phyloP scores from a whole-genome alignment of 1,140 invertebrate species.

The Acromyrmex echinatior region DNA sequence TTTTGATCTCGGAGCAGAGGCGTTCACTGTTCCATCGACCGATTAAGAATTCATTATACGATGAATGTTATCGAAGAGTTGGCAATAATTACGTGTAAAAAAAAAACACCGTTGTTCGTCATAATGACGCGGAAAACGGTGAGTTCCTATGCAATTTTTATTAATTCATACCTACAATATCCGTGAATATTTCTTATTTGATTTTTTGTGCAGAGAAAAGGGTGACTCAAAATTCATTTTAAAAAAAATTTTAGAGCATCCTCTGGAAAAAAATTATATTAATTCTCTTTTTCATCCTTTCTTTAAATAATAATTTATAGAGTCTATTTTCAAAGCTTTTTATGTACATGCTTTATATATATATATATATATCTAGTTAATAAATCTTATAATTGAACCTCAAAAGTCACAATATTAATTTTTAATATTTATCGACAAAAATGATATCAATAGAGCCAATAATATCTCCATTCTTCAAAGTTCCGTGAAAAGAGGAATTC shows the following conservation, averaged over 20 bases:
- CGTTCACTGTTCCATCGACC: background rate
- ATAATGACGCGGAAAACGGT: background rate
- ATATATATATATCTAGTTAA: too few species aligned
- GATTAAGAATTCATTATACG: background rate
- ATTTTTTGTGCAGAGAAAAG: background rate
- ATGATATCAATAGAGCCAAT: background rate
- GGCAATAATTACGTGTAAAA: constrained; percentile 42
- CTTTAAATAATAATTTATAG: background rate
- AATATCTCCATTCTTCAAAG: background rate
- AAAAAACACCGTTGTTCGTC: background rate
- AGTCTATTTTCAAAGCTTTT: background rate
- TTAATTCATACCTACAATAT: background rate
- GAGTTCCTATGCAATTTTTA: background rate
- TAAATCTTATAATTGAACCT: too few species aligned
- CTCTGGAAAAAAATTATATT: background rate
- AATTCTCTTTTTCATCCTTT: background rate
- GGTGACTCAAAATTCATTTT: background rate
- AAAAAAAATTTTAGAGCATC: background rate
- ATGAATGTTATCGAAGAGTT: constrained; percentile 15
- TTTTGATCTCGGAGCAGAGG: constrained; percentile 16
- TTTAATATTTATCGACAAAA: background rate
- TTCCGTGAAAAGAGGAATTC: background rate
- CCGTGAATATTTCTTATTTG: background rate
- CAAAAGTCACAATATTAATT: constrained; percentile 8
- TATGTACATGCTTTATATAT: too few species aligned